Evolutionary conservation across 2,113 vertebrate genomes (phyloP).

Genomic region (Nesogale talazaci): DNA sequence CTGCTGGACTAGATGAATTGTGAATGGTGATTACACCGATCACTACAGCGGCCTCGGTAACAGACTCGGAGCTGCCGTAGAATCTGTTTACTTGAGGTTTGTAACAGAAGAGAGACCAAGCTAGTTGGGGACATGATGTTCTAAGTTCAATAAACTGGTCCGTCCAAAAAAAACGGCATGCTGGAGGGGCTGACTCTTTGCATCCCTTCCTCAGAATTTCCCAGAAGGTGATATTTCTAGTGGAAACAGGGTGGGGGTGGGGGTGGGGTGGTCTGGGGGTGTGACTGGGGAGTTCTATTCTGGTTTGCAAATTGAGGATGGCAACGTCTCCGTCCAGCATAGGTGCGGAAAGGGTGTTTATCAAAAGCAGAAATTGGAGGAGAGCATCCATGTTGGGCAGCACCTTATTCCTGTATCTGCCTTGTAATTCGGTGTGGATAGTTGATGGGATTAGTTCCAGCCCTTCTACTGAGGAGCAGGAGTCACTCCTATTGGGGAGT

Average conservation of each 20-base stretch:
- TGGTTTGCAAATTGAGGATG: slow-evolving; percentile 45
- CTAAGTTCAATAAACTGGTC: slow-evolving; percentile 75
- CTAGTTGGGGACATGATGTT: slow-evolving; percentile 84
- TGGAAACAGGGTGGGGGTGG: too few species aligned
- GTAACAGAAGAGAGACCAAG: slow-evolving; percentile 80
- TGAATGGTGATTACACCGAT: slow-evolving; percentile 86
- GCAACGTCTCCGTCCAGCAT: slow-evolving; percentile 17
- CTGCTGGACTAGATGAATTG: slow-evolving; percentile 76
- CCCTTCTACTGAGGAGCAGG: slow-evolving; percentile 27
- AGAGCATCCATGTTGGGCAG: neutral
- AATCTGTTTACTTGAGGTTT: slow-evolving; percentile 86
- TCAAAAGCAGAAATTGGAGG: neutral
- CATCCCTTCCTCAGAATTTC: slow-evolving; percentile 41
- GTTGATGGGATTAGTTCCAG: slow-evolving; percentile 44
- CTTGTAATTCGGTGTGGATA: slow-evolving; percentile 36
- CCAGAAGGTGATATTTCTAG: neutral
- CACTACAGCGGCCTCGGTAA: slow-evolving; percentile 89
- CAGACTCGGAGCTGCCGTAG: slow-evolving; percentile 85
- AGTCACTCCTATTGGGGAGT: slow-evolving; percentile 21
- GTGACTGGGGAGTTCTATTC: slow-evolving; percentile 30
- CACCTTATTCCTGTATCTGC: neutral
- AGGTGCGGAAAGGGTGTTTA: slow-evolving; percentile 3
- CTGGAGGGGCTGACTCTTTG: slow-evolving; percentile 30
- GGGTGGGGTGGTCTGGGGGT: neutral
- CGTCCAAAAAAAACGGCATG: slow-evolving; percentile 59